Evolutionary conservation across 2,888 invertebrate genomes (phyloP), one percentile per base, ranked within the genome.

Genomic region (Nomada lathburiana): DNA sequence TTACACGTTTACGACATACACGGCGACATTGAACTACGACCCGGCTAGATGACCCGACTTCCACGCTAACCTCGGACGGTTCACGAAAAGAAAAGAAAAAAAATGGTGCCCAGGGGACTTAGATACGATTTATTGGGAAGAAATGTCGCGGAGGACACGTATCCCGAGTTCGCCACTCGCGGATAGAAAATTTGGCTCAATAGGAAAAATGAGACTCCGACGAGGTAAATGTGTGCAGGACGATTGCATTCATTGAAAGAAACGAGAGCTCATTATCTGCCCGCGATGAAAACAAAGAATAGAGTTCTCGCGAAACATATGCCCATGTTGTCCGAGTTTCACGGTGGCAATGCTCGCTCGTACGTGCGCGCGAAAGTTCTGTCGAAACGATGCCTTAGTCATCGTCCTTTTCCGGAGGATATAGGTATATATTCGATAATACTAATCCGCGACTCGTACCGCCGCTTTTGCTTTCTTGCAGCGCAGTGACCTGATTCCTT

Each of bases 401-500:
- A 90, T 90, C 89, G 85, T 88, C 87, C 85, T 83, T 90, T 90
- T 89, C 89, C 90, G 89, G 87, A 84, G 89, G 90, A 88, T 86
- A 83, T 86, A 85, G 78, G 77, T 76, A 80, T 62, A 81, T 83
- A 92, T 92, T 92, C 90, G 91, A 92, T 93, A 92, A 92, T 93
- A 92, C 92, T 91, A 92, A 93, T 92, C 92, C 91, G 90, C 87
- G 86, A 89, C 90, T 88, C 76, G 80, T 83, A 80, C 74, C 90
- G 90, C 89, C 88, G 91, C 91, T 92, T 89, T 90, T 92, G 91
- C 93, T 93, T 93, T 93, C 93, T 93, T 93, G 91, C 91, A 90
- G 93, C 92, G 91, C 93, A 91, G 92, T 93, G 93, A 93, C 93
- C 93, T 93, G 93, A 93, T 93, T 93, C 92, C 91, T 91, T 92